Base-by-base conservation (phyloP, 2,113 vertebrate species). In the Pavo muticus region DNA sequence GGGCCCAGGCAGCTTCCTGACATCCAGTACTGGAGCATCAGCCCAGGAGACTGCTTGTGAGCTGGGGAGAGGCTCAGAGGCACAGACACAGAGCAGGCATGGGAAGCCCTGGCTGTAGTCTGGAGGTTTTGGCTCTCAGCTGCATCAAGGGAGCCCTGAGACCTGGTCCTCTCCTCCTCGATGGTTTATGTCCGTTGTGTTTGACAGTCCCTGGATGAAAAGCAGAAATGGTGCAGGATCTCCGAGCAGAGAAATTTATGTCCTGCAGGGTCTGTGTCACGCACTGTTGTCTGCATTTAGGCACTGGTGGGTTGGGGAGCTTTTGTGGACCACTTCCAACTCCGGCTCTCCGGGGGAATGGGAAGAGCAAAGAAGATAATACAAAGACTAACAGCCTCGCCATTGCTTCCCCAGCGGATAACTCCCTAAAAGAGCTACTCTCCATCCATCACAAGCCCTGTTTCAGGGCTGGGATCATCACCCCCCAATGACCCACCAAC, bases 401-500 rank as follows among this genome's bases (percentile, higher is more conserved):
- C 63, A 84, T 32, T 20, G 39, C 67, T 80, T 87, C 59, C 59
- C 59, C 59, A 77, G 72, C 37, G 32, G 35, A 77, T 23, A 10
- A 25, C 27, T 90, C 79, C 35, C 75, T 65, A 56, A 65, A 79
- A 4, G 20, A 61, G 42, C 45, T 80, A 21, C 37, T 18, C 35
- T 69, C 39, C 84, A 72, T 72, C 48, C 61, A 76, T 40, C 77
- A 72, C 16, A 60, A 87, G 15, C 25, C 76, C 44, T 20, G 13
- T 60, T 81, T 52, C 70, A 32, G 6, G 27, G 19, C 72, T 74
- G n/a, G 30, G 42, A 44, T 71, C 39, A 39, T 30, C 44, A 21
- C 1, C 40, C 8, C 35, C 3, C 0, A 47, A 52, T 2, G 0
- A 63, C 25, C 27, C 69, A 67, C 29, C 35, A 13, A 14, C 6